Percentiles rank a stretch among this genome's conserved stretches.
Evolutionary conservation across 2,113 vertebrate genomes (phyloP).

Genomic region (Cisticola juncidis): DNA sequence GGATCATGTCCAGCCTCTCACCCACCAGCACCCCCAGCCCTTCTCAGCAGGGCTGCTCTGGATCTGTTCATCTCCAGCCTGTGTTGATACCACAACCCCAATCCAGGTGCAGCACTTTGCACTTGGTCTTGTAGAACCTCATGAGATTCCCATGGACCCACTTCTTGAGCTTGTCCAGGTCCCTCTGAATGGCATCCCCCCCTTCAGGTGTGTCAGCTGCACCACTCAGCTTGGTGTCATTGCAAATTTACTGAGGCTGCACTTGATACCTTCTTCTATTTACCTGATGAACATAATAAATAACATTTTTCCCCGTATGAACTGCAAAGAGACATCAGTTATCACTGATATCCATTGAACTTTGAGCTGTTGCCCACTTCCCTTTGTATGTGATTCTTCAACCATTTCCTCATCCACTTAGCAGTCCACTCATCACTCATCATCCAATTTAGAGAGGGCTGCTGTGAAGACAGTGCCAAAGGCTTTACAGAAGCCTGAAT

Average conservation of each 20-base stretch:
- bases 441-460: neutral
- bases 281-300: neutral
- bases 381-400: neutral
- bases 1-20: neutral
- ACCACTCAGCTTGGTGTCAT: neutral
- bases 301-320: neutral
- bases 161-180: neutral
- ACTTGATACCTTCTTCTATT: neutral
- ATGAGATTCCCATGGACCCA: neutral
- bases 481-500: neutral
- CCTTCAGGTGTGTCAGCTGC: fast-evolving
- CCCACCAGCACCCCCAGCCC: neutral
- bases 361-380: neutral
- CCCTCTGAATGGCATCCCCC: too few species aligned
- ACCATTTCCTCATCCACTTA: neutral
- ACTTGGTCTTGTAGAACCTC: neutral
- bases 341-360: neutral
- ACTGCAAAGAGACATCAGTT: neutral
- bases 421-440: neutral
- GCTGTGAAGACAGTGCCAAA: neutral
- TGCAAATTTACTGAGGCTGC: neutral
- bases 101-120: neutral
- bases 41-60: neutral
- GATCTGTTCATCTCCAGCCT: neutral
- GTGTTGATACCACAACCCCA: neutral